Base-by-base conservation (phyloP, 2,888 invertebrate genomes). In the Dromius quadrimaculatus region DNA sequence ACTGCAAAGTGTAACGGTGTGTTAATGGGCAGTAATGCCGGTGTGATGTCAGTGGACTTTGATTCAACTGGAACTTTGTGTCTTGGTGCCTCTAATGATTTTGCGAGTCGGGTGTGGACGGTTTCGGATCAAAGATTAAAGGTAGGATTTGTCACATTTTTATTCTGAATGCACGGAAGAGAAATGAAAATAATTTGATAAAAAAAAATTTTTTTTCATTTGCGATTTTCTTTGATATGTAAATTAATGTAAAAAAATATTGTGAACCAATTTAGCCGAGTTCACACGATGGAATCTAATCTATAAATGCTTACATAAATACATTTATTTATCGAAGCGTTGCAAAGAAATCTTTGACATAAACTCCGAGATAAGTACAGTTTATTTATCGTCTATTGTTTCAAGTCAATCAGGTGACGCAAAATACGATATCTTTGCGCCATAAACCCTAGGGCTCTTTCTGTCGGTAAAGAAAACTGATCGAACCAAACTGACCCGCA, bases 91-190 rank as follows among this genome's bases (percentile, higher is more conserved):
- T 97, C 97, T 43, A 97, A 96, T 83, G 99, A 99, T 85, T 96
- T 93, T 82, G 97, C 98, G 13, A 94, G 95, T 79, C 88, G 98
- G 72, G 93, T 99, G 71, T 99, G 98, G 98, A 94, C 95, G 6
- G 89, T 97, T 62, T 86, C 85, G 75, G 98, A 98, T 83, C 93
- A 92, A 82, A 88, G 98, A 80, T 86, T 97, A 83, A 90, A 95
- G 91, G 96, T 95, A 81, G 88, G 90, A 61, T 36, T 36, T 13
- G 13, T 11, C 28, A 8, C 28, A 54, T 5, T 54, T 54, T 28
- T 41, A 1, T 38, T 13, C 13, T n/a, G n/a, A n/a, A n/a, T n/a
- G n/a, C n/a, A n/a, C n/a, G n/a, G n/a, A n/a, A n/a, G n/a, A n/a
- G n/a, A n/a, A n/a, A n/a, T n/a, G n/a, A n/a, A n/a, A n/a, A n/a